These are phyloP conservation scores for Lepisosteus osseus DNA, from an alignment of 2,113 vertebrate genomes.

Conservation along the genomic window DNA sequence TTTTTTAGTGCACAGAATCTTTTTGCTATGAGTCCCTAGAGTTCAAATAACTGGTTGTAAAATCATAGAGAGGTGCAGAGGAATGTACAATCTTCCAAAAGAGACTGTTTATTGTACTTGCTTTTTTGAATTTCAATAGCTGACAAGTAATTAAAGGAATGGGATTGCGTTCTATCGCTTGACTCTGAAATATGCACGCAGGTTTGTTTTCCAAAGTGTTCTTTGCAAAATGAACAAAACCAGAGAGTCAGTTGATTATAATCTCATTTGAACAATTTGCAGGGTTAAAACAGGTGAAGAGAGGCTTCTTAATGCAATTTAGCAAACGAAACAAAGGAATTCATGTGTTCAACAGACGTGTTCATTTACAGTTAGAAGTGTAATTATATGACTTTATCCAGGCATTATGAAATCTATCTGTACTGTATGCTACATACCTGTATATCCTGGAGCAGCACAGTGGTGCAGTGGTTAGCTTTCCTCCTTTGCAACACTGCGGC, in stretches of 20 bases:
- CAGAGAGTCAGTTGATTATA: conserved; percentile 8
- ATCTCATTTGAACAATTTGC: neutral
- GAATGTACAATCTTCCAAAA: neutral
- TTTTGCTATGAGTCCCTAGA: neutral
- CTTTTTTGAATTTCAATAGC: neutral
- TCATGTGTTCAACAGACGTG: neutral
- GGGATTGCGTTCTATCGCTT: neutral
- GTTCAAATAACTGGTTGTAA: conserved; percentile 3
- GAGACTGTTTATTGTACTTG: conserved; percentile 11
- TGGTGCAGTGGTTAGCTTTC: too few species aligned
- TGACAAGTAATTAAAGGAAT: conserved; percentile 3
- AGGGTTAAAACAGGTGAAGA: conserved; percentile 10
- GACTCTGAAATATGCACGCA: conserved; percentile 8
- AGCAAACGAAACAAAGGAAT: neutral
- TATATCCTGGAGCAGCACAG: too few species aligned
- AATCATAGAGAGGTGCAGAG: conserved; percentile 10
- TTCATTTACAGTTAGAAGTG: neutral
- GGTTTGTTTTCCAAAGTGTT: conserved; percentile 6
- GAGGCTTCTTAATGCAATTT: conserved; percentile 1
- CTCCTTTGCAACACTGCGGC: too few species aligned
- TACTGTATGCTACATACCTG: too few species aligned
- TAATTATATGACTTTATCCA: neutral
- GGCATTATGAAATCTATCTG: neutral
- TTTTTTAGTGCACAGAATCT: neutral
- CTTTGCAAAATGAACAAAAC: conserved; percentile 12